These are phyloP conservation scores for Polypedilum vanderplanki DNA, from an alignment of 1,140 invertebrate species.

Conservation along the genomic window DNA sequence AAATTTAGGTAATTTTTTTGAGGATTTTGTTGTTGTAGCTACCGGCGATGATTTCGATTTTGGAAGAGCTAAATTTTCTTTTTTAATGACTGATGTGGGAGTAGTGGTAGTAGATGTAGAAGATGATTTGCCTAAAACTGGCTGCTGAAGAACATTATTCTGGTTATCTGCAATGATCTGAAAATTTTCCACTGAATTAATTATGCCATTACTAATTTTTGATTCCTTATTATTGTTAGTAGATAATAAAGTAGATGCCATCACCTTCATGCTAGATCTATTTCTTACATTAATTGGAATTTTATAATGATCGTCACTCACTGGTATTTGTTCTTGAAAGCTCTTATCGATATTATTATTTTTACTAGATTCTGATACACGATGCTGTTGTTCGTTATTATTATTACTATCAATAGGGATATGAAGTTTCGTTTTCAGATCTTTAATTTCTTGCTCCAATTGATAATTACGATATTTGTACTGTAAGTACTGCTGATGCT, in stretches of 20 bases:
- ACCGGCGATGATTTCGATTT: slow-evolving; percentile 35
- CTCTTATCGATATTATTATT: slow-evolving; percentile 35
- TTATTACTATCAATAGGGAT: background rate
- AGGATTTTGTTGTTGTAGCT: slow-evolving; percentile 37
- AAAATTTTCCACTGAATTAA: slow-evolving; percentile 46
- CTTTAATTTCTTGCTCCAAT: slow-evolving; percentile 20
- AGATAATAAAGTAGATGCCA: background rate
- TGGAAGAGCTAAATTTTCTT: slow-evolving; percentile 34
- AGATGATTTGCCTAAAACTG: slow-evolving; percentile 28
- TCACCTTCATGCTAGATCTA: slow-evolving; percentile 32
- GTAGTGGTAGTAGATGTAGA: slow-evolving; percentile 32
- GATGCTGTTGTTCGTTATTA: background rate
- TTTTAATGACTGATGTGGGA: slow-evolving; percentile 30
- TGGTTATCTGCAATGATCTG: slow-evolving; percentile 40
- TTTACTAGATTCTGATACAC: background rate
- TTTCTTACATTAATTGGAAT: slow-evolving; percentile 38
- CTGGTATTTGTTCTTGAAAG: slow-evolving; percentile 41
- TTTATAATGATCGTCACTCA: slow-evolving; percentile 43
- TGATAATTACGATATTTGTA: slow-evolving; percentile 7
- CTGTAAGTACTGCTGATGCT: background rate
- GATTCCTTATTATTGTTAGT: background rate
- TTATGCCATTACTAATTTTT: slow-evolving; percentile 33
- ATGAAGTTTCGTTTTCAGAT: background rate
- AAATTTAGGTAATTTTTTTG: slow-evolving; percentile 36
- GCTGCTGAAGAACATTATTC: slow-evolving; percentile 3